Conservation (phyloP, 1,140 invertebrate species). For the Meloidogyne chitwoodi region DNA sequence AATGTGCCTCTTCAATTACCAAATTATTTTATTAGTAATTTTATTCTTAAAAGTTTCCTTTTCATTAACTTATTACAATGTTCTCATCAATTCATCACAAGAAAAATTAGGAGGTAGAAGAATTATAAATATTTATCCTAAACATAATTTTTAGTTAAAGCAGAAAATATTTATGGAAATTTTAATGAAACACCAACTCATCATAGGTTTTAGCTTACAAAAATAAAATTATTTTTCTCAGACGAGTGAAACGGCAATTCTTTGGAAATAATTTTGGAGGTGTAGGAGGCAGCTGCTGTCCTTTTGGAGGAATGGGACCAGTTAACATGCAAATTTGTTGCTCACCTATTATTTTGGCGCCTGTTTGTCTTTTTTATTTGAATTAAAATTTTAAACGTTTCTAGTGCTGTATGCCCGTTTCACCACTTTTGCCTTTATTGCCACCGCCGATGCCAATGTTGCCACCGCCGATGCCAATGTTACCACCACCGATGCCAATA, state of each 20-base stretch:
- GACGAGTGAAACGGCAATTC: conserved; percentile 9
- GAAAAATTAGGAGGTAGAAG: no score
- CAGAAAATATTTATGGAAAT: background rate
- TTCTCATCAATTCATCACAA: background rate
- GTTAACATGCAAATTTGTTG: conserved; percentile 13
- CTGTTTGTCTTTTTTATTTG: background rate
- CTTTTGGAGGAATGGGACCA: conserved; percentile 16
- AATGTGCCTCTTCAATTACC: background rate
- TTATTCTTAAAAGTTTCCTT: background rate
- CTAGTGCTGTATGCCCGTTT: background rate
- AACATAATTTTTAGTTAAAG: background rate
- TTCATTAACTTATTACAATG: background rate
- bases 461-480: background rate
- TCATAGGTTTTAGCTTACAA: background rate
- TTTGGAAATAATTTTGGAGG: conserved; percentile 1
- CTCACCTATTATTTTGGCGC: background rate
- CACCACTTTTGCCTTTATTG: background rate
- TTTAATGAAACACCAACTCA: background rate
- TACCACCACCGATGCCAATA: conserved; percentile 23
- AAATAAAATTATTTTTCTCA: background rate
- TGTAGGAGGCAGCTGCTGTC: conserved; percentile 8
- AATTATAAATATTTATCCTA: no score
- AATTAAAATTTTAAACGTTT: background rate
- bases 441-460: background rate
- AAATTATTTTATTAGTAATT: background rate